Evolutionary conservation across 2,888 invertebrate genomes (phyloP).

Genomic region (Cephus nigrinus): DNA sequence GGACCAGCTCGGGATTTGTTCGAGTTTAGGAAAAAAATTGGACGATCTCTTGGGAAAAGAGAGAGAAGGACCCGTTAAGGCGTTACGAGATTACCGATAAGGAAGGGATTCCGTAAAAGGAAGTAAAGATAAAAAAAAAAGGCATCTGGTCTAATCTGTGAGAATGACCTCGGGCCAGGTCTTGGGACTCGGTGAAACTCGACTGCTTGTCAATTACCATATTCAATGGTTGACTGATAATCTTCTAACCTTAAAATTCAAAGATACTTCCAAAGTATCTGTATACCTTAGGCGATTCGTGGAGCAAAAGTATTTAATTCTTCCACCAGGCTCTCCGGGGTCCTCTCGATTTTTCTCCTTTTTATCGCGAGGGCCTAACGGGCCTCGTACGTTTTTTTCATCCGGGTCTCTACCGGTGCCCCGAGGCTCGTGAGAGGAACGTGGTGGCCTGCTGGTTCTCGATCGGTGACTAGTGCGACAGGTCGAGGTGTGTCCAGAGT

Average conservation of each 20-base stretch:
- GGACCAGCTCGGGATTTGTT: neutral
- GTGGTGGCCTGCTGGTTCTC: neutral
- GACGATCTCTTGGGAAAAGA: neutral
- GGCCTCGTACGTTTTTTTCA: neutral
- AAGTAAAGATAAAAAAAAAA: neutral
- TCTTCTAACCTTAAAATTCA: neutral
- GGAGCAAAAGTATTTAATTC: neutral
- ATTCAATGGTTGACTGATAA: neutral
- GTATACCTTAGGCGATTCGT: neutral
- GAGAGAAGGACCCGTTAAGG: neutral
- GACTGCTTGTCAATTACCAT: neutral
- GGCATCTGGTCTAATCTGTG: neutral
- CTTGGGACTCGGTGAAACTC: neutral
- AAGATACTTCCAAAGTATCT: neutral
- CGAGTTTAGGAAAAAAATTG: neutral
- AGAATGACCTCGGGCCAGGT: neutral
- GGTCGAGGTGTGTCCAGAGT: slow-evolving; percentile 47
- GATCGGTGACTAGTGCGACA: neutral
- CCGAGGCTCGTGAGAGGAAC: slow-evolving; percentile 23
- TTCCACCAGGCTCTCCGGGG: neutral
- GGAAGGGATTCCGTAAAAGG: neutral
- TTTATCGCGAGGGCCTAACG: neutral
- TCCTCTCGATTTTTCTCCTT: neutral
- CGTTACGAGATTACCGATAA: neutral
- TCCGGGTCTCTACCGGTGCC: neutral